Conservation (phyloP, 2,888 invertebrate species). For the Ophonus ardosiacus region DNA sequence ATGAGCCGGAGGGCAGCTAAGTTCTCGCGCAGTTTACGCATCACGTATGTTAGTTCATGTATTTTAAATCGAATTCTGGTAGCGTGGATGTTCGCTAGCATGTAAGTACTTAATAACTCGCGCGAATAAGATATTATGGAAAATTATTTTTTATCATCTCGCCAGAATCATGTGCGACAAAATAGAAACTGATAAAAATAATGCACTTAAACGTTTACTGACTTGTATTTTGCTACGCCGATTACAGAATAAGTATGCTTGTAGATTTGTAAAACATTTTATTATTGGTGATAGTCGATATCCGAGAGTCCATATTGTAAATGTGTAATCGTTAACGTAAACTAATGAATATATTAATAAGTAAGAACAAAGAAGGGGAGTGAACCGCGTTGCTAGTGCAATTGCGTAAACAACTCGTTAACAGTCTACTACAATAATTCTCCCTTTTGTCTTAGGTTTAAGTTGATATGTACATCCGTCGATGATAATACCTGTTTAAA, state of each 20-base stretch:
- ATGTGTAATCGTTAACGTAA: slow-evolving; percentile 60
- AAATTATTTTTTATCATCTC: slow-evolving; percentile 60
- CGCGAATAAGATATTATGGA: slow-evolving; percentile 57
- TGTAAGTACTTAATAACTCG: slow-evolving; percentile 60
- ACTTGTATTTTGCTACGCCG: slow-evolving; percentile 64
- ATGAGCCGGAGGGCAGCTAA: slow-evolving; percentile 15
- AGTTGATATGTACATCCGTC: slow-evolving; percentile 61
- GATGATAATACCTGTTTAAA: slow-evolving; percentile 46
- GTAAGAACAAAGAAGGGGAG: slow-evolving; percentile 46
- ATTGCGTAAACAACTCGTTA: slow-evolving; percentile 22
- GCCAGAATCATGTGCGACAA: slow-evolving; percentile 47
- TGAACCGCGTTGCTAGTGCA: slow-evolving; percentile 21
- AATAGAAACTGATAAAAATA: slow-evolving; percentile 41
- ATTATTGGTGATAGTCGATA: slow-evolving; percentile 61
- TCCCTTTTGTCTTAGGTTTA: slow-evolving; percentile 55
- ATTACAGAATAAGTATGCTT: slow-evolving; percentile 63
- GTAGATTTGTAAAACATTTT: slow-evolving; percentile 60
- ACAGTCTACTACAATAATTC: slow-evolving; percentile 41
- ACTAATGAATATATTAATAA: slow-evolving; percentile 57
- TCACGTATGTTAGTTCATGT: background rate
- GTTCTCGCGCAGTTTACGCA: slow-evolving; percentile 27
- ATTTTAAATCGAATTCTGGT: slow-evolving; percentile 21
- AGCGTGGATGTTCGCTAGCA: background rate
- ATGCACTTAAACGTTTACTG: slow-evolving; percentile 62
- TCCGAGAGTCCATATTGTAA: slow-evolving; percentile 63